phyloP scores from a whole-genome alignment of 1,140 invertebrate genomes.

The Gonatopus flavifemur region DNA sequence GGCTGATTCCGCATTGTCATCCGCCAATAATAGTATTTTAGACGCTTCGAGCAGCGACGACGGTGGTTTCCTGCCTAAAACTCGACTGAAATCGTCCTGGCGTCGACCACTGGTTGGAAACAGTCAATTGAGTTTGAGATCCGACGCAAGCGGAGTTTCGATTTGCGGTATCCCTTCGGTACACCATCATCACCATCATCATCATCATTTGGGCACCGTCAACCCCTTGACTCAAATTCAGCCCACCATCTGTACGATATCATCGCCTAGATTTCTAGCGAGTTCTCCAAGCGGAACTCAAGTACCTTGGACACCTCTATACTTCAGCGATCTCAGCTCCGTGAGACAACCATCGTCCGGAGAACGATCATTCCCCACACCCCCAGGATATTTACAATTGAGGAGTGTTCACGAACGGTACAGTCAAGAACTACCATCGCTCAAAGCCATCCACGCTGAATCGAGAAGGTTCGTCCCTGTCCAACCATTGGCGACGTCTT shows the following conservation, averaged over 20 bases:
- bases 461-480: constrained; percentile 63
- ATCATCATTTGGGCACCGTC: constrained; percentile 37
- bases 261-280: constrained; percentile 55
- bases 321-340: constrained; percentile 83
- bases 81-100: constrained; percentile 66
- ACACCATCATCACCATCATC: constrained; percentile 23
- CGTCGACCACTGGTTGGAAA: constrained; percentile 66
- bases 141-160: constrained; percentile 65
- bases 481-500: constrained; percentile 60
- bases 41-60: constrained; percentile 78
- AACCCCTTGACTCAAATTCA: constrained; percentile 32
- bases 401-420: constrained; percentile 68
- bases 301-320: constrained; percentile 67
- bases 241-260: constrained; percentile 54
- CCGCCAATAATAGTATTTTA: constrained; percentile 65
- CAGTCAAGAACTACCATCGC: constrained; percentile 72
- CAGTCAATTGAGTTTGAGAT: constrained; percentile 69
- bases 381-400: constrained; percentile 65
- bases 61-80: constrained; percentile 73
- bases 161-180: constrained; percentile 48
- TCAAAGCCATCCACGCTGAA: constrained; percentile 75
- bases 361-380: constrained; percentile 76
- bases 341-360: constrained; percentile 77
- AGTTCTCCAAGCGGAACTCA: constrained; percentile 57
- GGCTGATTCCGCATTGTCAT: constrained; percentile 63